phyloP scores from a whole-genome alignment of 2,113 vertebrate genomes.

The Verasper variegatus region DNA sequence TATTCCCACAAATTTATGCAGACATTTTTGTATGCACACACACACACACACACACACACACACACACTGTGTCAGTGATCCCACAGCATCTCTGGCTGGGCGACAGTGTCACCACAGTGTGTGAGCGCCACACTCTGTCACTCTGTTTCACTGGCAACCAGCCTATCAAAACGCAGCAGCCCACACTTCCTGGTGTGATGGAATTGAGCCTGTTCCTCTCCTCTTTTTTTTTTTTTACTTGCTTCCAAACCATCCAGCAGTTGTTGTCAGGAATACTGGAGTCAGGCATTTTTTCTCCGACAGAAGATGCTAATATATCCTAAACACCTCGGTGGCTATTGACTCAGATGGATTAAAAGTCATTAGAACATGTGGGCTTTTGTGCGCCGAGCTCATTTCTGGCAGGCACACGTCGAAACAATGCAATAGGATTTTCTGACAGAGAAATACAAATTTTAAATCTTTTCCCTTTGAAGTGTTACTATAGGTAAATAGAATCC shows the following conservation, averaged over 20 bases:
- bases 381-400: conserved; percentile 72
- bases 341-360: conserved; percentile 79
- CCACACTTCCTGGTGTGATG: conserved; percentile 75
- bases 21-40: not conserved
- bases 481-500: conserved; percentile 62
- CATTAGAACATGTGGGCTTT: conserved; percentile 77
- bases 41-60: conserved; percentile 13
- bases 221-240: not conserved
- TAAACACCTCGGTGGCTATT: conserved; percentile 72
- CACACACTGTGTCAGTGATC: conserved; percentile 51
- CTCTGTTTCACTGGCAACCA: conserved; percentile 75
- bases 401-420: conserved; percentile 66
- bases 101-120: conserved; percentile 70
- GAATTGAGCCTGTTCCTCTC: conserved; percentile 58
- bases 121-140: conserved; percentile 74
- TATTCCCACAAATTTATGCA: not conserved
- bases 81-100: conserved; percentile 59
- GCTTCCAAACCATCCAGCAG: conserved; percentile 41
- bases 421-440: conserved; percentile 72
- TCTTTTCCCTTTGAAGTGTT: conserved; percentile 68
- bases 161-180: conserved; percentile 84
- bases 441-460: conserved; percentile 64
- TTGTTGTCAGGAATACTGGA: conserved; percentile 61
- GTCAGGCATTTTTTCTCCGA: conserved; percentile 49
- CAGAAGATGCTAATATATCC: conserved; percentile 66